Base-by-base conservation (phyloP, 1,140 invertebrate species). In the Drosophila cardini region DNA sequence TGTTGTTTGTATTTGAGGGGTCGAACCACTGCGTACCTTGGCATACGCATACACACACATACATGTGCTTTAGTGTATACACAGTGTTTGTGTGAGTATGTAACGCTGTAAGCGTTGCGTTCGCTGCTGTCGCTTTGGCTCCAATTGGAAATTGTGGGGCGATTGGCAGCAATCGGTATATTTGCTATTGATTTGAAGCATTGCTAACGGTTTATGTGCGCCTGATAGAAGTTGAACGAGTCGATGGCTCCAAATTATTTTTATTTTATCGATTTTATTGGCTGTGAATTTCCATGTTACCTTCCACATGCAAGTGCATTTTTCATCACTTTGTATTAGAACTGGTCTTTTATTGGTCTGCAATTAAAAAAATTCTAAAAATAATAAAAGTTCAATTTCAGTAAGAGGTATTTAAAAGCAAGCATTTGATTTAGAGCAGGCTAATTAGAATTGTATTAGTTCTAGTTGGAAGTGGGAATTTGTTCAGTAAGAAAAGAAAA, bases 161-260 rank as follows among this genome's bases (percentile, higher is more conserved):
- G 70, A 83, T 82, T 82, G 79, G 70, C 74, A 82, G 69, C 60
- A 40, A 61, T 64, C 65, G 52, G 73, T 16, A 45, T 55, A 36
- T 53, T 64, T 55, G 48, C 36, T 46, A 61, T 48, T 56, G 69
- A 46, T 72, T 72, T 61, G 67, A 57, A 58, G 40, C 36, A 43
- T 67, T 34, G 53, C 46, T 65, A 69, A 13, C 45, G 9, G 13
- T 40, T 85, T 67, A 85, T 84, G 80, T n/a, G 48, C 67, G 80
- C 80, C 80, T 84, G 80, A 78, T 84, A 73, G 16, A 85, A 77
- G 63, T 77, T 70, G 45, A 84, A 77, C 81, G 81, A 84, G 81
- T 84, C 80, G 80, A 84, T 84, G 80, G 50, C 81, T 76, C 38
- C 72, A 76, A 84, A 84, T 77, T 48, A 56, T 55, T 77, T 72